Conservation (phyloP, 2,888 invertebrate species). For the Drosophila ustulata region DNA sequence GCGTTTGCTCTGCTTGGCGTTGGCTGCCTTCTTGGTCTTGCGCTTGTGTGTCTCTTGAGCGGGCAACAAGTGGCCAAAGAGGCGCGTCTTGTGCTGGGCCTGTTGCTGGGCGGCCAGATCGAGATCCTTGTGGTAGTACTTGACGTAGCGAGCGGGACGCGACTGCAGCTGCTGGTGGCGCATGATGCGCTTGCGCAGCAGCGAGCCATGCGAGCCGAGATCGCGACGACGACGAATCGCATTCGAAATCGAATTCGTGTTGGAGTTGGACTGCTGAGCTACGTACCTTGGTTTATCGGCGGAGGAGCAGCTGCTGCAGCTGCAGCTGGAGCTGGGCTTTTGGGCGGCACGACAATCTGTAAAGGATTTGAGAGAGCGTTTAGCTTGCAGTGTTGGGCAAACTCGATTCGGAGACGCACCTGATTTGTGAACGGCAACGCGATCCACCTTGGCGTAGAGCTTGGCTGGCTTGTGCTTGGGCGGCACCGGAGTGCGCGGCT, state of each 20-base stretch:
- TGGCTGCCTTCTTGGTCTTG: conserved; percentile 59
- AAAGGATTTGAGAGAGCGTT: neutral
- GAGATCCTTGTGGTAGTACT: conserved; percentile 75
- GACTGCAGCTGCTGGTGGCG: conserved; percentile 64
- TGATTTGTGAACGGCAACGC: conserved; percentile 68
- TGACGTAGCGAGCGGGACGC: conserved; percentile 73
- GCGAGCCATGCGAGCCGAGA: conserved; percentile 49
- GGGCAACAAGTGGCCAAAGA: conserved; percentile 41
- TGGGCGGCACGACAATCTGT: conserved; percentile 63
- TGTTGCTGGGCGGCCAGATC: conserved; percentile 33
- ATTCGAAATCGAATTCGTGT: conserved; percentile 38
- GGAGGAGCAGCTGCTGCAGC: conserved; percentile 55
- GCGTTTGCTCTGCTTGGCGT: conserved; percentile 21
- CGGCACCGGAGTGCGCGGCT: conserved; percentile 70
- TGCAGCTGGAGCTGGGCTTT: conserved; percentile 65
- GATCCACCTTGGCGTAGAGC: conserved; percentile 77
- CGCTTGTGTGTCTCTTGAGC: conserved; percentile 42
- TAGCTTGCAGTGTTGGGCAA: neutral
- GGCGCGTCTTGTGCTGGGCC: conserved; percentile 32
- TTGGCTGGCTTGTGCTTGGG: conserved; percentile 55
- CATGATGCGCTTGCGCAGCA: conserved; percentile 63
- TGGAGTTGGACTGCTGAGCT: conserved; percentile 45
- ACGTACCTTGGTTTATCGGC: conserved; percentile 77
- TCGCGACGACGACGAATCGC: conserved; percentile 77
- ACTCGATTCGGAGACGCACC: conserved; percentile 53